A percentile compares a stretch with the other conserved stretches of the same genome.
Conservation (phyloP, 2,797 vertebrate genomes). For the Prionace glauca region DNA sequence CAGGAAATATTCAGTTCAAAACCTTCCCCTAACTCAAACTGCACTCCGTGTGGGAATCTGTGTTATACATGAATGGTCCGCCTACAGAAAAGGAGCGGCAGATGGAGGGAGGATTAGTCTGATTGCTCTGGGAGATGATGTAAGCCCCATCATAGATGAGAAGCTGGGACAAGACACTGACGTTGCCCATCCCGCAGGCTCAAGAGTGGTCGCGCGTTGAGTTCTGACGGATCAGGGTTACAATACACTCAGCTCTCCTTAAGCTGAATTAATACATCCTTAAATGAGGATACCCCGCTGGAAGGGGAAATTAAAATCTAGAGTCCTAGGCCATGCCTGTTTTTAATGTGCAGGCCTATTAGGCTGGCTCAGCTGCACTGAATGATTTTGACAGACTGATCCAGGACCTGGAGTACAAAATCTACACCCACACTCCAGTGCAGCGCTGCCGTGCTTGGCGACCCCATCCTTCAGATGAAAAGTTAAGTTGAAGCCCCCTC, state of each 20-base stretch:
- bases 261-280: not conserved
- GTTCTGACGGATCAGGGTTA: not conserved
- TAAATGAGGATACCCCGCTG: not conserved
- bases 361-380: not conserved
- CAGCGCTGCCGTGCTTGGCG: not conserved
- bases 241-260: not conserved
- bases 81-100: not conserved
- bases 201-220: not conserved
- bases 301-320: not conserved
- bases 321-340: not conserved
- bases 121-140: not conserved
- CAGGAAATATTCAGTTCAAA: conserved; percentile 20
- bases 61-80: not conserved
- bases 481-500: not conserved
- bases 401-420: not conserved
- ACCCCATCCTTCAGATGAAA: not conserved
- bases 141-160: not conserved
- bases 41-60: too few species aligned
- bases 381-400: not conserved
- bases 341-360: not conserved
- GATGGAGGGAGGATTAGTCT: not conserved
- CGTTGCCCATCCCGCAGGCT: not conserved
- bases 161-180: not conserved
- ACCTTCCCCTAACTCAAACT: not conserved
- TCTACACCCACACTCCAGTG: not conserved